These are phyloP conservation scores for Nothobranchius kuhntae DNA, from an alignment of 2,113 vertebrate species.

Conservation along the genomic window DNA sequence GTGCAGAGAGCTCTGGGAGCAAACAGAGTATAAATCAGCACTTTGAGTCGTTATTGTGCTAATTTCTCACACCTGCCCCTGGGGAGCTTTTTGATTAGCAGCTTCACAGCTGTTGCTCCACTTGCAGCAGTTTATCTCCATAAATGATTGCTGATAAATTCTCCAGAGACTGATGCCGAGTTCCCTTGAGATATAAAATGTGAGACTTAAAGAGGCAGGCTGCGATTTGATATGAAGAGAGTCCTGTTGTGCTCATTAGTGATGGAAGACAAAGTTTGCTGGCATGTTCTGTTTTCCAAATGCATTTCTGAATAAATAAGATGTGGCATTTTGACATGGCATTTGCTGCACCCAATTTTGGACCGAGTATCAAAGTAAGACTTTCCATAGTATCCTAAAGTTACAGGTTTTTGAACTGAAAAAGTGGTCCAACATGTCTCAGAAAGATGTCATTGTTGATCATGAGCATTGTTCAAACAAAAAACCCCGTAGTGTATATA, in stretches of 20 bases:
- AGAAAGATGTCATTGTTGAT: background rate
- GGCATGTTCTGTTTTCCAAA: conserved; percentile 22
- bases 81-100: conserved; percentile 67
- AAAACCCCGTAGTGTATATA: too few relatives aligned
- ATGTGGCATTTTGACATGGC: conserved; percentile 43
- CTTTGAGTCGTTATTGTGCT: conserved; percentile 63
- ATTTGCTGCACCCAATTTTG: conserved; percentile 36
- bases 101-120: conserved; percentile 72
- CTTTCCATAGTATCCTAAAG: background rate
- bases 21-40: conserved; percentile 53
- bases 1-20: conserved; percentile 20
- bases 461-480: too few relatives aligned
- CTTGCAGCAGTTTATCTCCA: conserved; percentile 71
- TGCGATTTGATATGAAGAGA: conserved; percentile 41
- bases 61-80: conserved; percentile 71
- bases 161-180: conserved; percentile 59
- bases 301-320: conserved; percentile 32
- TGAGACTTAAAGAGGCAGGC: conserved; percentile 44
- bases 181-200: conserved; percentile 54
- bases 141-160: conserved; percentile 76
- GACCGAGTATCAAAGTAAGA: conserved; percentile 6
- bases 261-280: conserved; percentile 39
- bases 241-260: conserved; percentile 61
- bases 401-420: background rate
- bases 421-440: background rate